Conservation (phyloP, 2,113 vertebrate species). For the Ginglymostoma cirratum region DNA sequence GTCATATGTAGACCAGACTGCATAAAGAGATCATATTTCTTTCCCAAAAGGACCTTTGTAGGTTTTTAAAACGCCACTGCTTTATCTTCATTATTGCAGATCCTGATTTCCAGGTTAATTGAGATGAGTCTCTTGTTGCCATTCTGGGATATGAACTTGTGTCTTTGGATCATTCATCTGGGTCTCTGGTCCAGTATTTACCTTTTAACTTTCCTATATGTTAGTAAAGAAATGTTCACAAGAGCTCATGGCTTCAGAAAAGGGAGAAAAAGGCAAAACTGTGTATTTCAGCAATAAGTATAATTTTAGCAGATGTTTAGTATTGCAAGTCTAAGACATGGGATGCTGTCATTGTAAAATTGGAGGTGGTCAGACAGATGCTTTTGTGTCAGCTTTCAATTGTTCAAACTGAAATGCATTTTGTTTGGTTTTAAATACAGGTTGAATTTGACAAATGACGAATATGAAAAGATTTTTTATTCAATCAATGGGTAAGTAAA, state of each 20-base stretch:
- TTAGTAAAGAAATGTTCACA: neutral
- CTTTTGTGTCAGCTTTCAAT: neutral
- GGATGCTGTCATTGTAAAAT: neutral
- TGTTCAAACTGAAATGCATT: neutral
- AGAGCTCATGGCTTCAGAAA: neutral
- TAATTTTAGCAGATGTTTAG: neutral
- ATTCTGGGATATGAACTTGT: neutral
- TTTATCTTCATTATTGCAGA: neutral
- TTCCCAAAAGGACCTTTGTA: neutral
- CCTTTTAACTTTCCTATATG: no score
- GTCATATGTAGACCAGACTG: no score
- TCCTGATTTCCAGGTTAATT: neutral
- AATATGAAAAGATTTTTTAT: slow-evolving; percentile 62
- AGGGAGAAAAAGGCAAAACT: neutral
- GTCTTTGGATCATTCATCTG: neutral
- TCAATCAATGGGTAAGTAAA: slow-evolving; percentile 63
- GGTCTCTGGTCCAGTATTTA: neutral
- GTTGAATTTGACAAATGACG: slow-evolving; percentile 50
- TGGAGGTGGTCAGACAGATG: neutral
- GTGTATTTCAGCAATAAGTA: neutral
- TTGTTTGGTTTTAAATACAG: slow-evolving; percentile 44
- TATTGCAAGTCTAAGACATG: neutral
- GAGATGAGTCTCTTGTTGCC: neutral
- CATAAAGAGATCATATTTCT: no score
- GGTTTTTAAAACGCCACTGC: neutral